These are phyloP conservation scores for Plecturocebus donacophilus DNA, from an alignment of 2,113 vertebrate genomes.

Conservation along the genomic window DNA sequence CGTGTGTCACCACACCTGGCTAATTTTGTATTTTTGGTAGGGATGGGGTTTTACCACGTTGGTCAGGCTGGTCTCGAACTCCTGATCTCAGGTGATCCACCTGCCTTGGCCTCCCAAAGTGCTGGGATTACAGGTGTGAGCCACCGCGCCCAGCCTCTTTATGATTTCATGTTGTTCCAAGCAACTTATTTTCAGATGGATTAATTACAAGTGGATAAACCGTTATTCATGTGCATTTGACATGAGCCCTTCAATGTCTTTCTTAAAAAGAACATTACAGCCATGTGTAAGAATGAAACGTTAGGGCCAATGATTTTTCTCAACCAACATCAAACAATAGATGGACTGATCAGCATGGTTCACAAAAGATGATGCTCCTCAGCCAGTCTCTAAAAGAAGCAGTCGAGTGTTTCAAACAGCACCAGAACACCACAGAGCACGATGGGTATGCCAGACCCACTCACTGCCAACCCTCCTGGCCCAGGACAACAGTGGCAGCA, in stretches of 20 bases:
- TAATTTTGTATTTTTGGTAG: too few relatives aligned
- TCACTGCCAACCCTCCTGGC: not conserved
- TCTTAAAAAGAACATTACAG: not conserved
- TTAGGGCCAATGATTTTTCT: not conserved
- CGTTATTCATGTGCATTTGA: not conserved
- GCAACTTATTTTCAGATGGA: not conserved
- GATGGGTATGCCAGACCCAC: fast-evolving
- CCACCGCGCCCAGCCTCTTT: too few relatives aligned
- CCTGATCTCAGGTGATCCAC: too few relatives aligned
- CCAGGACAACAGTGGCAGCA: fast-evolving
- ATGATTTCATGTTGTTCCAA: not conserved
- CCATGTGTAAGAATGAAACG: not conserved
- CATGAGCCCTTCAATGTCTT: not conserved
- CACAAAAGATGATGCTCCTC: not conserved
- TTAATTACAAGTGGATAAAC: not conserved
- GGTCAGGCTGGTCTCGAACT: too few relatives aligned
- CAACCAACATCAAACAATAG: not conserved
- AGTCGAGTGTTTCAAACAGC: fast-evolving
- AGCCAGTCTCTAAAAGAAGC: not conserved
- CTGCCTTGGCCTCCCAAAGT: too few relatives aligned
- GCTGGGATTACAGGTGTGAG: too few relatives aligned
- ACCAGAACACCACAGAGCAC: not conserved
- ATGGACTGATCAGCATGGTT: not conserved
- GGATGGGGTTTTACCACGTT: too few relatives aligned
- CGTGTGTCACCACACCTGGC: too few relatives aligned